A percentile compares a stretch with the other conserved stretches of the same genome.
Conservation (phyloP, 2,888 invertebrate species). For the Phlogophora meticulosa region DNA sequence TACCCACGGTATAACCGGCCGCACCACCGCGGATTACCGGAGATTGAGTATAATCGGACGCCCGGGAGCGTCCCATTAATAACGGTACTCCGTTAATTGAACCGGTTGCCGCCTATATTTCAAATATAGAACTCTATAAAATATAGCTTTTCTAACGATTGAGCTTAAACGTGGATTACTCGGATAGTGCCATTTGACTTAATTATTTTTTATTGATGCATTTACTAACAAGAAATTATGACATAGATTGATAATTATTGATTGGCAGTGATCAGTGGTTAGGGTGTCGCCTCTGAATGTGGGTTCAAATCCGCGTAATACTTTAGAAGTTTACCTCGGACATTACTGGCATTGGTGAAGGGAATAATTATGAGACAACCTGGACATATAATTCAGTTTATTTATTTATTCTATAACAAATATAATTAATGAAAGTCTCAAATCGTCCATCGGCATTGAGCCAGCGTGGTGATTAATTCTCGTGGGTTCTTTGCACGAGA, state of each 20-base stretch:
- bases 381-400: too few species aligned
- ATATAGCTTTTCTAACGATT: conserved; percentile 68
- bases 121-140: conserved; percentile 81
- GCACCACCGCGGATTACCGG: conserved; percentile 85
- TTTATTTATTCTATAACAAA: too few species aligned
- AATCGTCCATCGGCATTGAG: too few species aligned
- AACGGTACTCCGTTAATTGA: conserved; percentile 88
- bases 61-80: conserved; percentile 87
- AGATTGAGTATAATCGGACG: conserved; percentile 89
- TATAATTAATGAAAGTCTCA: too few species aligned
- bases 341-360: too few species aligned
- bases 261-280: too few species aligned
- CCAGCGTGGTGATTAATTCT: too few species aligned
- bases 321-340: too few species aligned
- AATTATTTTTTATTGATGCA: conserved; percentile 48
- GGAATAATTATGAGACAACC: too few species aligned
- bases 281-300: too few species aligned
- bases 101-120: conserved; percentile 85
- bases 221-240: not conserved
- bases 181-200: conserved; percentile 46
- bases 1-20: conserved; percentile 66
- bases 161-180: conserved; percentile 66
- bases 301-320: too few species aligned
- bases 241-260: not conserved
- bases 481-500: too few species aligned